A percentile compares a stretch with the other conserved stretches of the same genome.
Conservation (phyloP, 1,140 invertebrate species). For the Hyles euphorbiae region DNA sequence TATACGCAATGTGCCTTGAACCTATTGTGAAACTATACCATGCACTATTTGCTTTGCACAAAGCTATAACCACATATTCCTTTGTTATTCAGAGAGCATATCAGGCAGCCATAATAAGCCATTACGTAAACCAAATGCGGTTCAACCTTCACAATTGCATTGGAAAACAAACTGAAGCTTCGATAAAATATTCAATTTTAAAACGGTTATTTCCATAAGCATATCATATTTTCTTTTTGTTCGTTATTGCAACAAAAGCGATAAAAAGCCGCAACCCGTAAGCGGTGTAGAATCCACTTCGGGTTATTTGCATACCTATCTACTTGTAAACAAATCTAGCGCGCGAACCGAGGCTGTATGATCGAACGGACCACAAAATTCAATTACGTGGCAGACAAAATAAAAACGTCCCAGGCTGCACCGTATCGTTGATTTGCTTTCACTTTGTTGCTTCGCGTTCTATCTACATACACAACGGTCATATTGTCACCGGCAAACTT, state of each 20-base stretch:
- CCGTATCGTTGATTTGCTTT: constrained; percentile 58
- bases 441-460: constrained; percentile 34
- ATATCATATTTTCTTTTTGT: constrained; percentile 3
- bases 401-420: constrained; percentile 54
- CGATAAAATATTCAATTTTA: not conserved
- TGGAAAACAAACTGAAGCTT: no score
- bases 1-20: no score
- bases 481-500: constrained; percentile 24
- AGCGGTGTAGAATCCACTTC: constrained; percentile 15
- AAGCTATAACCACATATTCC: no score
- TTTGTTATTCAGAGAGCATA: no score
- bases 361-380: constrained; percentile 64
- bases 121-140: no score
- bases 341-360: constrained; percentile 32
- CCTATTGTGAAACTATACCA: no score
- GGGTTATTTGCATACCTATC: constrained; percentile 25
- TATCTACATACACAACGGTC: constrained; percentile 18
- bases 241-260: not conserved
- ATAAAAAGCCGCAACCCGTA: constrained; percentile 5
- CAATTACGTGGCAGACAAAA: constrained; percentile 69
- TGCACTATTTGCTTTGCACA: no score
- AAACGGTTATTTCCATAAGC: not conserved
- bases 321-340: constrained; percentile 37
- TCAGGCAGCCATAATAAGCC: no score
- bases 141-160: no score